phyloP scores from a whole-genome alignment of 1,140 invertebrate genomes.

The Rhyacophila brunnea region DNA sequence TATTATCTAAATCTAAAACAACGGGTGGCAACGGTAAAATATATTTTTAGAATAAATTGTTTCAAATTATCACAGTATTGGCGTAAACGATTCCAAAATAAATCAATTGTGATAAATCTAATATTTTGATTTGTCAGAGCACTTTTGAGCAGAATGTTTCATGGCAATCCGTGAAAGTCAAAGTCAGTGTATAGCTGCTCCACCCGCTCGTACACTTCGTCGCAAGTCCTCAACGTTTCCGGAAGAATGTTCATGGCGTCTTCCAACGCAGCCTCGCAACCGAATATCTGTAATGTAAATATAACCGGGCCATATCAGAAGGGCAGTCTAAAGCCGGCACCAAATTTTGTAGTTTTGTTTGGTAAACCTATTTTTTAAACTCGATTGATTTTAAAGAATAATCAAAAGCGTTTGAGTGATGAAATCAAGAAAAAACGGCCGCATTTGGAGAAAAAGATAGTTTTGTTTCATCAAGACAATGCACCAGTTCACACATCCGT shows the following conservation, averaged over 20 bases:
- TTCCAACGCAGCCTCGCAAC: conserved; percentile 55
- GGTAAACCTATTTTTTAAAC: neutral
- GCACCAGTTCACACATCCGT: too few species aligned
- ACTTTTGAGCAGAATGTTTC: conserved; percentile 36
- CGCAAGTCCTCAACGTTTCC: conserved; percentile 67
- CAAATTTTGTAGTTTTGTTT: neutral
- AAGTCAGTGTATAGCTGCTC: conserved; percentile 70
- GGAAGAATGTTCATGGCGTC: conserved; percentile 64
- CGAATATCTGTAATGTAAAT: too few species aligned
- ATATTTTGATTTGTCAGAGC: neutral
- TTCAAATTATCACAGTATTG: conserved; percentile 20
- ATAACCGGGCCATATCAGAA: too few species aligned
- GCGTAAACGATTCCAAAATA: conserved; percentile 8
- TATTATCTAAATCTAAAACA: too few species aligned
- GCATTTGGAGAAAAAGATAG: too few species aligned
- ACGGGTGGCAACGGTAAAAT: too few species aligned
- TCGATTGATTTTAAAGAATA: neutral
- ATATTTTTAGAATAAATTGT: conserved; percentile 2
- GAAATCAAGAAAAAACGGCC: too few species aligned
- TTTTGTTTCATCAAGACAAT: too few species aligned
- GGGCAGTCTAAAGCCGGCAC: neutral
- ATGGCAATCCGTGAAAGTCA: conserved; percentile 71
- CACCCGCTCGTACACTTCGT: conserved; percentile 71
- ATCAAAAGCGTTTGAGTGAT: too few species aligned
- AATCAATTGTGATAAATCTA: conserved; percentile 9